Percentiles rank a stretch among this genome's conserved stretches.
These are phyloP conservation scores for Cheilosia variabilis DNA, from an alignment of 2,888 invertebrate genomes.

Conservation along the genomic window DNA sequence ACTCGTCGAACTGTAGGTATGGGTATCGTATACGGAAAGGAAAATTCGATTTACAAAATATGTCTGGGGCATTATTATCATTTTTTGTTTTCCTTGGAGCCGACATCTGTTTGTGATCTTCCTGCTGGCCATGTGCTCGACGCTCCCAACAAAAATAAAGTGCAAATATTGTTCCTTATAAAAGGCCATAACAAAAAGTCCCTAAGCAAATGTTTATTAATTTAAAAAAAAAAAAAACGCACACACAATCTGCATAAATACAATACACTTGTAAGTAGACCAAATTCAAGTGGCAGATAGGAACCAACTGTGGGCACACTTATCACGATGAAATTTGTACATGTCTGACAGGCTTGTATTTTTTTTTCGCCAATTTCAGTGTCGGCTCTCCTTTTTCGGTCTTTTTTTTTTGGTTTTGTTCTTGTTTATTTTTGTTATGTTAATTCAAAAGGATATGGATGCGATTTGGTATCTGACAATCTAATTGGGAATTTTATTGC, in stretches of 20 bases:
- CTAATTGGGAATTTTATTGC: slow-evolving; percentile 33
- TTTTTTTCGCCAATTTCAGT: slow-evolving; percentile 19
- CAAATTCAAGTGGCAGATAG: slow-evolving; percentile 26
- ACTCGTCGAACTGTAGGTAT: not conserved
- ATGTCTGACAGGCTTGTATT: slow-evolving; percentile 43
- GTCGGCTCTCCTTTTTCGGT: slow-evolving; percentile 19
- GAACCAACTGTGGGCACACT: slow-evolving; percentile 25
- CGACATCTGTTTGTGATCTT: slow-evolving; percentile 70
- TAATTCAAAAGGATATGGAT: slow-evolving; percentile 27
- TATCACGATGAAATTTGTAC: slow-evolving; percentile 18
- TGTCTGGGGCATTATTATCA: slow-evolving; percentile 60
- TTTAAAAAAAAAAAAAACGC: slow-evolving; percentile 11
- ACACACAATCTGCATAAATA: not conserved
- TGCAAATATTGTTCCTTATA: slow-evolving; percentile 51
- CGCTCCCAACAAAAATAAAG: not conserved
- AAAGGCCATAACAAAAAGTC: too few relatives aligned
- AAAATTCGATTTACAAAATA: slow-evolving; percentile 67
- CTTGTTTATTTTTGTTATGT: slow-evolving; percentile 17
- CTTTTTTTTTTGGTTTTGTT: not conserved
- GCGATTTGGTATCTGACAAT: slow-evolving; percentile 15
- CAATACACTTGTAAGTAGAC: not conserved
- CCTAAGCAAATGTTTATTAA: slow-evolving; percentile 48
- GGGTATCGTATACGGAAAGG: slow-evolving; percentile 49
- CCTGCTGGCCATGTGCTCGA: slow-evolving; percentile 16
- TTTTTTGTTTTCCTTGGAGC: slow-evolving; percentile 13